These are phyloP conservation scores for Platynereis dumerilii DNA, from an alignment of 2,888 invertebrate genomes.

Conservation along the genomic window DNA sequence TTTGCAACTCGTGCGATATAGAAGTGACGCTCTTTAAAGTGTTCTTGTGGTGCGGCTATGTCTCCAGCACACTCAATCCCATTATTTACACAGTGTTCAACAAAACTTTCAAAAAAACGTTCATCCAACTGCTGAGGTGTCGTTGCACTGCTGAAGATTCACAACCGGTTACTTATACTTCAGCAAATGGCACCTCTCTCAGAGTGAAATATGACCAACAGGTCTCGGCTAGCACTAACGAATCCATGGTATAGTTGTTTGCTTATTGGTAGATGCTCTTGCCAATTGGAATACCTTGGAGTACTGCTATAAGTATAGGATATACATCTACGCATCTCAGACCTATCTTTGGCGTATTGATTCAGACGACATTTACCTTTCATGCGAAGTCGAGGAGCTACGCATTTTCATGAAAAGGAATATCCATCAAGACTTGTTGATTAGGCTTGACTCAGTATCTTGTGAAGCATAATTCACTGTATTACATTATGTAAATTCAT, in stretches of 20 bases:
- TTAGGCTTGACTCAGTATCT: no score
- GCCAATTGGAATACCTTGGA: no score
- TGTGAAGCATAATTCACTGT: no score
- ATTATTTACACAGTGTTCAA: conserved; percentile 64
- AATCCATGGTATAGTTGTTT: conserved; percentile 19
- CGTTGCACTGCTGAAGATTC: conserved; percentile 31
- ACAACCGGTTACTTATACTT: not conserved
- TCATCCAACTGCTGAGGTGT: conserved; percentile 55
- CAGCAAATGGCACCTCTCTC: conserved; percentile 17
- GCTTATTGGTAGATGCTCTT: no score
- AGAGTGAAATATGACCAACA: conserved; percentile 13
- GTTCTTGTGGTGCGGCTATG: conserved; percentile 62
- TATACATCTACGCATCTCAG: no score
- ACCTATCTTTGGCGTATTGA: no score
- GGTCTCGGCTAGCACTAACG: conserved; percentile 16
- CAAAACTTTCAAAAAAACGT: conserved; percentile 58
- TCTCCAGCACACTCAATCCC: conserved; percentile 62
- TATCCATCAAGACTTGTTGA: no score
- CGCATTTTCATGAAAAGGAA: no score
- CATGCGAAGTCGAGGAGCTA: no score
- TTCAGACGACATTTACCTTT: no score
- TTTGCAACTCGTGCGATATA: conserved; percentile 77
- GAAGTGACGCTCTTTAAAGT: conserved; percentile 63
- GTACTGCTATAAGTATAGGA: no score
- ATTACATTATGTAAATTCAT: no score